Evolutionary conservation across 2,888 invertebrate genomes (phyloP).

Genomic region (Apantesis nais): DNA sequence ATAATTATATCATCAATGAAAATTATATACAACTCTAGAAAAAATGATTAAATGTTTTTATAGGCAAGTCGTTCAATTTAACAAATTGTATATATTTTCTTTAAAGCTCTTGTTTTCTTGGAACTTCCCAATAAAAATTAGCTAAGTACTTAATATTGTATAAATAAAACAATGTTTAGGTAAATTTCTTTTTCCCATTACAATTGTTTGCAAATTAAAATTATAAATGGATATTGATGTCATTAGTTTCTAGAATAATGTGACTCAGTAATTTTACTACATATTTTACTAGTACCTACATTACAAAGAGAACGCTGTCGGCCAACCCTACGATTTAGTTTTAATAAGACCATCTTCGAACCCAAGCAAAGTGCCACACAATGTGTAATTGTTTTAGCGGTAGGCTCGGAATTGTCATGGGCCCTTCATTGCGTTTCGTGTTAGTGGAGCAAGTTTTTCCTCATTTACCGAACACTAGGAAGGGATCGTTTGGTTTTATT

Average conservation of each 20-base stretch:
- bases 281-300: neutral
- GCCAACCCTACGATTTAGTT: conserved; percentile 16
- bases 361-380: conserved; percentile 26
- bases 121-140: too few species aligned
- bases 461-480: neutral
- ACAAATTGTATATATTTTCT: too few species aligned
- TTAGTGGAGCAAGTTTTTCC: conserved; percentile 6
- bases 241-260: neutral
- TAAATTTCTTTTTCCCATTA: neutral
- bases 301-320: conserved; percentile 3
- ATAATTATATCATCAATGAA: too few species aligned
- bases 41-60: too few species aligned
- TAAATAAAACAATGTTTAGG: too few species aligned
- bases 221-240: neutral
- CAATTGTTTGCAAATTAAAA: neutral
- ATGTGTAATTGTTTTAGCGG: conserved; percentile 28
- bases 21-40: too few species aligned
- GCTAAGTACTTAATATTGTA: too few species aligned
- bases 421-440: conserved; percentile 13
- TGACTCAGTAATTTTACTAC: too few species aligned
- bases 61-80: too few species aligned
- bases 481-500: neutral
- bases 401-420: conserved; percentile 17
- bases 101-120: too few species aligned
- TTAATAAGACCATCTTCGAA: conserved; percentile 37